These are phyloP conservation scores for Mesitornis unicolor DNA, from an alignment of 2,113 vertebrate species.

Conservation along the genomic window DNA sequence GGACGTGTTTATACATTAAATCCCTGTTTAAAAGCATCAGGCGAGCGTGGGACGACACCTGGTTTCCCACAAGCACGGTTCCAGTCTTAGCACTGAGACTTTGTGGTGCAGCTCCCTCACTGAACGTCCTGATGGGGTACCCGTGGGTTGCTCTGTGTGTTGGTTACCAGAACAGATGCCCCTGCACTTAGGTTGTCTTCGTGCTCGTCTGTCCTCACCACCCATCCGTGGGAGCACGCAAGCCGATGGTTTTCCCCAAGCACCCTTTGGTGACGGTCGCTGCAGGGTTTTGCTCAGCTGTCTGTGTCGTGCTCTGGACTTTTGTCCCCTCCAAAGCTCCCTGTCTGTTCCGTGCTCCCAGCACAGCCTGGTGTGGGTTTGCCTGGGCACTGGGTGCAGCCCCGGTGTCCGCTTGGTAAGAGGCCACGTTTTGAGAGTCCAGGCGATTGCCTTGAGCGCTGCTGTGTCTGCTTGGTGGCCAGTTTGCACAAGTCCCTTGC, in stretches of 20 bases:
- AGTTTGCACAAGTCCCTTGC: accelerated
- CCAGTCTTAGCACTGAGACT: background rate
- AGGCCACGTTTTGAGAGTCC: accelerated
- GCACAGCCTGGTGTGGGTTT: background rate
- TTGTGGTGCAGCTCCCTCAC: background rate
- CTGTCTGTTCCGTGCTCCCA: background rate
- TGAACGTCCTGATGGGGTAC: background rate
- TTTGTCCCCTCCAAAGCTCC: accelerated
- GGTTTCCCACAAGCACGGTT: background rate
- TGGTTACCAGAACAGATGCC: background rate
- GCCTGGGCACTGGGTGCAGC: background rate
- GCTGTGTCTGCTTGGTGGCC: background rate
- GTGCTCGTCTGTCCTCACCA: accelerated
- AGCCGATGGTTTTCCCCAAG: background rate
- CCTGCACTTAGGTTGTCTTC: accelerated
- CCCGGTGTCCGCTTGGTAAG: accelerated
- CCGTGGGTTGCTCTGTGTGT: accelerated
- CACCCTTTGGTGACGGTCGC: background rate
- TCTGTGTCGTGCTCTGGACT: background rate
- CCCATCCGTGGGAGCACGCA: accelerated
- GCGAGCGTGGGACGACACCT: accelerated
- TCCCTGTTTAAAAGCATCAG: background rate
- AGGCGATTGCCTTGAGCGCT: accelerated
- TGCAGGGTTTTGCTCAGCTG: background rate
- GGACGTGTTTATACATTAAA: background rate